Percentiles rank a stretch among this genome's conserved stretches.
Evolutionary conservation across 2,797 vertebrate species (phyloP).

Genomic region (Loris lydekkerianus): DNA sequence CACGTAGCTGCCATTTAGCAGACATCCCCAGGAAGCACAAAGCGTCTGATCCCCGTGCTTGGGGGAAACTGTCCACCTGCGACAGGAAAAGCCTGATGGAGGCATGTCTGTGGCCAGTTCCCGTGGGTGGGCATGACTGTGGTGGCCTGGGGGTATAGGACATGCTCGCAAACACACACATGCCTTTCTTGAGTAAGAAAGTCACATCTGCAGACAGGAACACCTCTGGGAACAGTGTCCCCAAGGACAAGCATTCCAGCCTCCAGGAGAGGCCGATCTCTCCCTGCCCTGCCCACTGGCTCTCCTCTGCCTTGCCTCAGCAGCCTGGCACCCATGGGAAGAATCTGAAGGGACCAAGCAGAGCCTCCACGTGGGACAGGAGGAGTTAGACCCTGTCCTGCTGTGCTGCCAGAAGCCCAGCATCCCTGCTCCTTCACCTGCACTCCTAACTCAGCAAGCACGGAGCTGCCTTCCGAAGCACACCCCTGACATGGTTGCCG

Average conservation of each 20-base stretch:
- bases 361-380: background rate
- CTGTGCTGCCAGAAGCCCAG: background rate
- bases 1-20: background rate
- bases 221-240: background rate
- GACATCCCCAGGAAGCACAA: background rate
- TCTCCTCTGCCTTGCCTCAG: background rate
- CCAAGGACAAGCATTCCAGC: background rate
- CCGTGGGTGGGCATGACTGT: fast-evolving
- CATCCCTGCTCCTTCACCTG: background rate
- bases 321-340: fast-evolving
- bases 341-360: background rate
- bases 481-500: too few relatives aligned
- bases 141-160: background rate
- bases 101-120: background rate
- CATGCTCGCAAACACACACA: background rate
- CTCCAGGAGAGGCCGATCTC: fast-evolving
- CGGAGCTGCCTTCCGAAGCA: background rate
- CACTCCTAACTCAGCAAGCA: background rate
- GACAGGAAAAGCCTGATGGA: background rate
- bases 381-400: background rate
- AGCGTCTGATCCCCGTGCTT: background rate
- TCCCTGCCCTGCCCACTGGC: background rate
- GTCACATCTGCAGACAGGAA: background rate
- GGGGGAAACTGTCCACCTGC: background rate
- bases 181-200: background rate